Evolutionary conservation across 2,797 vertebrate species (phyloP).

Genomic region (Hapalemur alaotrensis): DNA sequence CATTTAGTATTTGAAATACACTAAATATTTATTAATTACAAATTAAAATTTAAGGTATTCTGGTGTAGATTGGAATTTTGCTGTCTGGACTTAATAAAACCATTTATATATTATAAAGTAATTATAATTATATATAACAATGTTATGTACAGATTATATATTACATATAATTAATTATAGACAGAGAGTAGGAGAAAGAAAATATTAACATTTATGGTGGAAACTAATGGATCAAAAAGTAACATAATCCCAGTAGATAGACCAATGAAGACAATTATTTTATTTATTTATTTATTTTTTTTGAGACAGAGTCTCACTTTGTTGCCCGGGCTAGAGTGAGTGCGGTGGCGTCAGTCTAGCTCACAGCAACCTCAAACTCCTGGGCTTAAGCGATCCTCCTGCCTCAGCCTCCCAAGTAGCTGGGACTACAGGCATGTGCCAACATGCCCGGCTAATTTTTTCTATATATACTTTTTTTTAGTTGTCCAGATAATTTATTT

Average conservation of each 20-base stretch:
- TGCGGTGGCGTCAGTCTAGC: too few relatives aligned
- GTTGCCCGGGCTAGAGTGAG: too few relatives aligned
- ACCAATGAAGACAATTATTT: neutral
- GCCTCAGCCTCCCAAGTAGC: too few relatives aligned
- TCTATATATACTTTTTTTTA: too few relatives aligned
- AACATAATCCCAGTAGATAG: neutral
- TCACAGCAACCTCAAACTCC: too few relatives aligned
- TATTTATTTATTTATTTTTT: neutral
- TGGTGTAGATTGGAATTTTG: neutral
- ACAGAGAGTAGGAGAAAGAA: neutral
- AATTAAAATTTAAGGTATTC: neutral
- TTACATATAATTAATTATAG: neutral
- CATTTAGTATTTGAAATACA: neutral
- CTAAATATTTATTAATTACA: neutral
- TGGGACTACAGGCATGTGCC: too few relatives aligned
- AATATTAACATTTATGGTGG: neutral
- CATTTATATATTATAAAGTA: neutral
- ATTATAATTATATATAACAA: neutral
- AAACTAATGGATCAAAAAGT: neutral
- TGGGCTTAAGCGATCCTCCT: too few relatives aligned
- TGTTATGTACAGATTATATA: neutral
- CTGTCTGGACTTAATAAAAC: neutral
- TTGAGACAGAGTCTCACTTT: too few relatives aligned
- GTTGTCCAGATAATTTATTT: too few relatives aligned
- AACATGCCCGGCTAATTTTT: too few relatives aligned